Conservation (phyloP, 2,113 vertebrate genomes). For the Corythaeola cristata region DNA sequence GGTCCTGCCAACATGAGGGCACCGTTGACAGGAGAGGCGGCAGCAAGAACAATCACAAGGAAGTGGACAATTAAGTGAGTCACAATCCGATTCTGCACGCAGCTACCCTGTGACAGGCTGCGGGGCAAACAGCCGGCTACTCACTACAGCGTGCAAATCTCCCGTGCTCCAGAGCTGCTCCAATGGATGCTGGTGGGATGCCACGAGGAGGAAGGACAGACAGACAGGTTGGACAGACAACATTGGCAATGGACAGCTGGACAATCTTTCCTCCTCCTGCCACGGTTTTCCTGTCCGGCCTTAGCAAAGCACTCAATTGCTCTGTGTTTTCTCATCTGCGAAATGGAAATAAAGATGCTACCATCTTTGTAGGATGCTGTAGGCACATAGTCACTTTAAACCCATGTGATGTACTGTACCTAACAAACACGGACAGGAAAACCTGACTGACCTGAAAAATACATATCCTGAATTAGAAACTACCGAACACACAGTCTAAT, state of each 20-base stretch:
- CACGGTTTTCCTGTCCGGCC: not conserved
- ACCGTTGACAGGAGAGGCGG: not conserved
- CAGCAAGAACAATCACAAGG: not conserved
- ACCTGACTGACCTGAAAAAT: not conserved
- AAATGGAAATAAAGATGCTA: not conserved
- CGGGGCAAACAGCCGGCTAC: not conserved
- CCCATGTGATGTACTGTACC: not conserved
- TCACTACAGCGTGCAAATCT: rapidly evolving
- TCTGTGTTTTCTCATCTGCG: not conserved
- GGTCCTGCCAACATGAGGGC: not conserved
- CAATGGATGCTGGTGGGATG: not conserved
- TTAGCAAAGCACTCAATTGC: not conserved
- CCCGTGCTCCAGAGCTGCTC: not conserved
- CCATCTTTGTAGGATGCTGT: not conserved
- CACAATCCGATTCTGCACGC: not conserved
- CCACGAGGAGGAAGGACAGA: not conserved
- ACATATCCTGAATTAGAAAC: not conserved
- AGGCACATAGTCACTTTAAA: not conserved
- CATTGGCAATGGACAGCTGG: rapidly evolving
- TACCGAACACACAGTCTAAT: not conserved
- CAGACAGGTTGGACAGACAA: not conserved
- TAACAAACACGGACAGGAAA: not conserved
- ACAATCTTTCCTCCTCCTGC: not conserved
- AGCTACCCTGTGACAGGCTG: not conserved
- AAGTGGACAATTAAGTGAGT: not conserved